Evolutionary conservation across 2,888 invertebrate genomes (phyloP), one percentile per base, ranked within the genome.

Genomic region (Melieria crassipennis): DNA sequence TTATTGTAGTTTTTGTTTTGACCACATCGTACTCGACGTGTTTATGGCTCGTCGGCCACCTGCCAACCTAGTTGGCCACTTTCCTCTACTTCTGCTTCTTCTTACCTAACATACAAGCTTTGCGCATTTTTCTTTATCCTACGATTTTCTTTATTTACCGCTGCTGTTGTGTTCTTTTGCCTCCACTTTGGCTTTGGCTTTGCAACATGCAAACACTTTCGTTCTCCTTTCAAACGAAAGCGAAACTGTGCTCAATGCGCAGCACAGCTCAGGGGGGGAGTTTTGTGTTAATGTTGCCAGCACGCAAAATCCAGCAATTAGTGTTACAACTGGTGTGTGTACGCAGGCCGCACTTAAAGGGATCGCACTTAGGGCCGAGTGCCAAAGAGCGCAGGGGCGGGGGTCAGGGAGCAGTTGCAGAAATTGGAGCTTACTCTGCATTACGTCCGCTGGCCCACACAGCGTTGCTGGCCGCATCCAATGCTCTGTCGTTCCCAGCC

Each of bases 201-300:
- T 42, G 46, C 50, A 62, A 52, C 68, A 57, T 67, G 65, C 69
- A 72, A 69, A 56, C 46, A 65, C 63, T 47, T 65, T 65, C 61
- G 10, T 62, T 70, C 60, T 61, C 58, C 43, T 52, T 56, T 45
- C 43, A 64, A 65, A 16, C n/a, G 64, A 69, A 68, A 67, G 64
- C 64, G 68, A 73, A 70, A 70, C 62, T 72, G 57, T 61, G 68
- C 42, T 60, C 64, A 64, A 7, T 52, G 6, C 13, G 30, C 30
- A 30, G 30, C 16, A 63, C 58, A 48, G 57, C 58, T 65, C 56
- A 60, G 43, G 6, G 48, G 42, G 5, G n/a, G 43, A 43, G 13
- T 3, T 45, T 9, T 0, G 50, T 48, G 16, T 56, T 30, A 5
- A 30, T 30, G 30, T 30, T 30, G 30, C 30, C 30, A 30, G 30